Evolutionary conservation across 2,888 invertebrate genomes (phyloP).

Genomic region (Heteropelma amictum): DNA sequence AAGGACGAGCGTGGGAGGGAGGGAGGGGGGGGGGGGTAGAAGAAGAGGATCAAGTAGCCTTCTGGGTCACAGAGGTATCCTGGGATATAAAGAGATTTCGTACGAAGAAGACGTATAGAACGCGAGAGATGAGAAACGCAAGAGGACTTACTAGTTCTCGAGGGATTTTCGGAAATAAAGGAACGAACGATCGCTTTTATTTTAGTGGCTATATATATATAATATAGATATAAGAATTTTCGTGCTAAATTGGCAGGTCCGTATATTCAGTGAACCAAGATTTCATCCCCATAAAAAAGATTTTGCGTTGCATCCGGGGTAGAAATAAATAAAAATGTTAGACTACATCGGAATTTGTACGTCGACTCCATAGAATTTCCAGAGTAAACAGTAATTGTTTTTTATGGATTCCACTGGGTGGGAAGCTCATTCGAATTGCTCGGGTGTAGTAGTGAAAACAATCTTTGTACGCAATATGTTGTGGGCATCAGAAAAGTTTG

Average conservation of each 20-base stretch:
- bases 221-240: not conserved
- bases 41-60: conserved; percentile 8
- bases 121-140: conserved; percentile 16
- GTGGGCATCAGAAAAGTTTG: no score
- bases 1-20: conserved; percentile 14
- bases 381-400: no score
- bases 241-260: not conserved
- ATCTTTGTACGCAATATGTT: no score
- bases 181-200: conserved; percentile 58
- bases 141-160: conserved; percentile 37
- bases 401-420: no score
- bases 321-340: no score
- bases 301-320: no score
- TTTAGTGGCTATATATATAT: conserved; percentile 51
- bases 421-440: no score
- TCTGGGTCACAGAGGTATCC: conserved; percentile 11
- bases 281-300: no score
- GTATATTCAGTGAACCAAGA: no score
- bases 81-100: conserved; percentile 26
- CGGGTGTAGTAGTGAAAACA: no score
- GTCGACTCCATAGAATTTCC: no score
- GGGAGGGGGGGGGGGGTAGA: not conserved
- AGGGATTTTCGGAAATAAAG: conserved; percentile 38
- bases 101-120: conserved; percentile 43
- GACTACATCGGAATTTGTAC: no score